Evolutionary conservation across 2,113 vertebrate species (phyloP).

Genomic region (Notarius lentiginosus): DNA sequence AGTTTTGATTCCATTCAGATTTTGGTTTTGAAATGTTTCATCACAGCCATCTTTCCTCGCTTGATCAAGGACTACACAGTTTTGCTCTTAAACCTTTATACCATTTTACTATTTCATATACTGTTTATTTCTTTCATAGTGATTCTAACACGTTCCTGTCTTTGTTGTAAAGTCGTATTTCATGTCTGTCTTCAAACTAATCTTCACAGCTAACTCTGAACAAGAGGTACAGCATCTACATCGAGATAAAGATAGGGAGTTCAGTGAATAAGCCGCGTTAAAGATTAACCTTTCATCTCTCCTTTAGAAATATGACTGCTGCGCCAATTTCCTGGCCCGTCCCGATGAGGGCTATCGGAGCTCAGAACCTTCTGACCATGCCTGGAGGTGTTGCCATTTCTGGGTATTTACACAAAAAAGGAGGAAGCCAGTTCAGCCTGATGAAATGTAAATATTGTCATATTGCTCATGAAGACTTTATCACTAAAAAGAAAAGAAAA

Average conservation of each 20-base stretch:
- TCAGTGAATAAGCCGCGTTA: background rate
- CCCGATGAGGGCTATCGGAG: conserved; percentile 96
- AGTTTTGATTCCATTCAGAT: background rate
- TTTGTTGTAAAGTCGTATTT: background rate
- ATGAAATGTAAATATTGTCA: conserved; percentile 84
- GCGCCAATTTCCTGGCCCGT: conserved; percentile 85
- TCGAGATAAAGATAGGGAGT: background rate
- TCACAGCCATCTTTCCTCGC: background rate
- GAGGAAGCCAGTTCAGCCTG: conserved; percentile 93
- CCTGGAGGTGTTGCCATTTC: conserved; percentile 86
- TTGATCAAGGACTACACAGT: background rate
- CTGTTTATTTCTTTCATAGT: background rate
- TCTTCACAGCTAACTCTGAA: background rate
- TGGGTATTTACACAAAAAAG: conserved; percentile 96
- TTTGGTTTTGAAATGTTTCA: background rate
- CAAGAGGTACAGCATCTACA: background rate
- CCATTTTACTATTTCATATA: background rate
- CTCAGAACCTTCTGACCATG: conserved; percentile 97
- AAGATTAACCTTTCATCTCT: conserved; percentile 21
- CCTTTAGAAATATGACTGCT: conserved; percentile 81
- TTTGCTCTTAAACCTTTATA: background rate
- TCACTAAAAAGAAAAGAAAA: background rate
- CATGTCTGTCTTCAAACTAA: background rate
- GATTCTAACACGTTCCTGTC: background rate
- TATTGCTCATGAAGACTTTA: background rate